These are phyloP conservation scores for Pseudomyrmex gracilis DNA, from an alignment of 1,140 invertebrate genomes.

Conservation along the genomic window DNA sequence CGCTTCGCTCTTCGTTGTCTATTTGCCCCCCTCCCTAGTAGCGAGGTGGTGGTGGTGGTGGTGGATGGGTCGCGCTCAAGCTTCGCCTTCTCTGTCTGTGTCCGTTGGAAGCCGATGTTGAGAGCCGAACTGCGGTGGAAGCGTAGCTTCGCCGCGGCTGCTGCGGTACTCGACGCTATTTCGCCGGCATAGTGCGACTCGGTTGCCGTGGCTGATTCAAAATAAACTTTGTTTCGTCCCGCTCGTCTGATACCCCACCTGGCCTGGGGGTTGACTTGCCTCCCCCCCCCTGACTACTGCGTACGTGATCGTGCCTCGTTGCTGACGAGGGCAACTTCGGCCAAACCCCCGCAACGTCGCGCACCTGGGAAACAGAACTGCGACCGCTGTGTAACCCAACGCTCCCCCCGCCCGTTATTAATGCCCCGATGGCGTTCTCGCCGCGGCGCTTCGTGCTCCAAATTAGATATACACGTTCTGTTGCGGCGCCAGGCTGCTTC, in stretches of 20 bases:
- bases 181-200: constrained; percentile 58
- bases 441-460: constrained; percentile 1
- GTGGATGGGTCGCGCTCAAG: constrained; percentile 10
- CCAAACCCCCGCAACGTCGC: not conserved
- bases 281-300: not conserved
- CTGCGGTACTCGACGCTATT: constrained; percentile 28
- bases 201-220: constrained; percentile 68
- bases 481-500: not conserved
- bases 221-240: constrained; percentile 75
- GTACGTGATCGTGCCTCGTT: constrained; percentile 46
- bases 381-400: constrained; percentile 11
- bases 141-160: not conserved
- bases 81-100: constrained; percentile 13
- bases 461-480: constrained; percentile 20
- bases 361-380: not conserved
- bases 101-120: constrained; percentile 37
- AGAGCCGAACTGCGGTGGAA: constrained; percentile 34
- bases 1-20: constrained; percentile 24
- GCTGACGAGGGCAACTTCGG: constrained; percentile 30
- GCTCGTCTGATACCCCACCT: constrained; percentile 57
- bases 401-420: constrained; percentile 35
- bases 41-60: too few relatives aligned
- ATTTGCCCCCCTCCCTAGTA: not conserved
- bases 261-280: constrained; percentile 11
- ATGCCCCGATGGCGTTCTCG: constrained; percentile 1